Conservation (phyloP, 2,113 vertebrate species). For the Bubo bubo region DNA sequence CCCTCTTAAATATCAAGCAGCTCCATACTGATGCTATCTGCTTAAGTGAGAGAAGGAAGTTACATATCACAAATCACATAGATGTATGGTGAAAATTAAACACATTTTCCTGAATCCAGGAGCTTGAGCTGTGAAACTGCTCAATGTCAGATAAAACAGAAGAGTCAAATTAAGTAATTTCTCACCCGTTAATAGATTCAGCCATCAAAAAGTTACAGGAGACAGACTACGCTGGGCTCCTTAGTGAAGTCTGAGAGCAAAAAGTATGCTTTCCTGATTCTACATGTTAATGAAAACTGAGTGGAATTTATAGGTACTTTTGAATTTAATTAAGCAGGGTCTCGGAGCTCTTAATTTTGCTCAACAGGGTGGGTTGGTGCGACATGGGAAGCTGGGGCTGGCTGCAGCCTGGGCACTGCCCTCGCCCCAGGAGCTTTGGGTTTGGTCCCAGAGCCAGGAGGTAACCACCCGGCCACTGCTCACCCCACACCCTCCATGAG, state of each 20-base stretch:
- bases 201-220: conserved; percentile 7
- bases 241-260: neutral
- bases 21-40: neutral
- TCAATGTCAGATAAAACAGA: neutral
- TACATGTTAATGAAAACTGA: neutral
- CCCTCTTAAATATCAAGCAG: neutral
- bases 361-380: neutral
- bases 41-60: neutral
- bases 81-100: neutral
- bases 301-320: neutral
- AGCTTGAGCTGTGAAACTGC: neutral
- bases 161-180: conserved; percentile 13
- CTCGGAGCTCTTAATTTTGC: neutral
- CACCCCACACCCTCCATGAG: neutral
- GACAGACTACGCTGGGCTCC: neutral
- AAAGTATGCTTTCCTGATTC: neutral
- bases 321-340: neutral
- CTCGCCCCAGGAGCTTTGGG: neutral
- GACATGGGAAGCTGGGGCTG: rapidly evolving
- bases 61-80: neutral
- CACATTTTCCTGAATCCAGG: neutral
- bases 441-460: neutral
- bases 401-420: no score
- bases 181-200: neutral
- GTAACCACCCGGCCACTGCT: neutral